Base-by-base conservation (phyloP, 2,797 vertebrate species). In the Tenualosa thibaudeaui region DNA sequence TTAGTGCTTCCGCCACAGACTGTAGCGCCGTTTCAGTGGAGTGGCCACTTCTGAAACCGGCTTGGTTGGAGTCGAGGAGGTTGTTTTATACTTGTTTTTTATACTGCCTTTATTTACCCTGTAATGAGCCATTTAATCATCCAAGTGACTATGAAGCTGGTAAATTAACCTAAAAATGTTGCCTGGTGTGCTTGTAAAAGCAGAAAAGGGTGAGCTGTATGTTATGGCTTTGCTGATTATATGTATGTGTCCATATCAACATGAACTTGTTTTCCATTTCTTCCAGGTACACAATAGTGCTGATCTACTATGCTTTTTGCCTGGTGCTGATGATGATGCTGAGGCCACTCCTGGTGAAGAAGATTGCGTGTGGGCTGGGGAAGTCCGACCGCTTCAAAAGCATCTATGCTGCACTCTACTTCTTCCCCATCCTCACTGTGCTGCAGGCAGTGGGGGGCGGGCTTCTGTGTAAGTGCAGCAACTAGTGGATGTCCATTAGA, bases 291-390 rank as follows among this genome's bases (percentile, higher is more conserved):
- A 99, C 98, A 82, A 98, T 99, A 0, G 97, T 99, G 85, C 94
- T 99, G 50, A 99, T 99, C 90, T 99, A 99, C 89, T 99, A 99
- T 0, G 97, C 97, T 0, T 98, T 99, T 92, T 99, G 97, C 91
- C 90, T 99, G 81, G 95, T 98, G 81, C 92, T 99, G 81, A 99
- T 99, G 98, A 99, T 99, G 98, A 83, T 99, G 37, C 95, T 99
- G 62, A 95, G 98, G 31, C 98, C 98, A n/a, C 96, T 99, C 5
- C 89, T 99, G 91, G 98, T 99, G 9, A 99, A 99, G 94, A 99
- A 98, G 93, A 96, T 99, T 0, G 98, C 98, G 0, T 99, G 98
- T 0, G 98, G 98, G 13, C 92, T 99, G 82, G 98, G 98, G 53
- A 99, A 99, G 86, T 97, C 98, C 0, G 98, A 99, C 83, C 95